Percentiles rank a stretch among this genome's conserved stretches.
These are phyloP conservation scores for Dasyprocta punctata DNA, from an alignment of 2,113 vertebrate genomes.

Conservation along the genomic window DNA sequence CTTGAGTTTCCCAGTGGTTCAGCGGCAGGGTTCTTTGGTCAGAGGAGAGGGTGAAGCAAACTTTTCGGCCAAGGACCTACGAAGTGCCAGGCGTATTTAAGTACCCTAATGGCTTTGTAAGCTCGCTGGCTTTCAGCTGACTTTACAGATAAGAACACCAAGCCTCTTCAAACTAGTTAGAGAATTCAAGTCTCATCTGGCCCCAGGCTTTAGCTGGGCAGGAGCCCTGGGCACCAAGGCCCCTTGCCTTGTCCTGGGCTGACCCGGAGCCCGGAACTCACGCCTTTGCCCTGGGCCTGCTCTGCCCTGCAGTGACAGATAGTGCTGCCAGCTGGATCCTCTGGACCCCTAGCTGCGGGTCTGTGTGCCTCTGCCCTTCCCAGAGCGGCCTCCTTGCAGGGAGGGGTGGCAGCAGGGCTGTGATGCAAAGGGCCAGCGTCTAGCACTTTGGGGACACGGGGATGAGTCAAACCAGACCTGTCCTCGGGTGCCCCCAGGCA, in stretches of 20 bases:
- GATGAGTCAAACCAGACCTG: constrained; percentile 31
- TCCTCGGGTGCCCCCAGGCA: constrained; percentile 4
- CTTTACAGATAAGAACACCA: not conserved
- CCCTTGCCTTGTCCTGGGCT: constrained; percentile 11
- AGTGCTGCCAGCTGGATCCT: not conserved
- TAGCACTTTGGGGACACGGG: not conserved
- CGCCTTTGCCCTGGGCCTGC: not conserved
- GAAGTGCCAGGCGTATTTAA: not conserved
- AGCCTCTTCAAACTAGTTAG: not conserved
- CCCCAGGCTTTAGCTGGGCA: not conserved
- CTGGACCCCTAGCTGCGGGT: constrained; percentile 11
- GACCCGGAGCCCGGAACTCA: not conserved
- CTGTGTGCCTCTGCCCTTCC: not conserved
- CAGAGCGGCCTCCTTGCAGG: not conserved
- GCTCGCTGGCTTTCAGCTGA: not conserved
- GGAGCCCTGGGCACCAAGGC: not conserved
- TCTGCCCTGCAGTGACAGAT: constrained; percentile 40
- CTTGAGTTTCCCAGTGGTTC: not conserved
- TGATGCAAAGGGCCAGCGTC: not conserved
- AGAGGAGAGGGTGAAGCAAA: not conserved
- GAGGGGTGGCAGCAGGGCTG: not conserved
- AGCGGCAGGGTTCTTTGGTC: not conserved
- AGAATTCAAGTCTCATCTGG: not conserved
- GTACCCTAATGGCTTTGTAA: not conserved
- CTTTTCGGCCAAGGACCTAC: not conserved